Conservation (phyloP, 2,113 vertebrate genomes). For the Ciconia stormi region DNA sequence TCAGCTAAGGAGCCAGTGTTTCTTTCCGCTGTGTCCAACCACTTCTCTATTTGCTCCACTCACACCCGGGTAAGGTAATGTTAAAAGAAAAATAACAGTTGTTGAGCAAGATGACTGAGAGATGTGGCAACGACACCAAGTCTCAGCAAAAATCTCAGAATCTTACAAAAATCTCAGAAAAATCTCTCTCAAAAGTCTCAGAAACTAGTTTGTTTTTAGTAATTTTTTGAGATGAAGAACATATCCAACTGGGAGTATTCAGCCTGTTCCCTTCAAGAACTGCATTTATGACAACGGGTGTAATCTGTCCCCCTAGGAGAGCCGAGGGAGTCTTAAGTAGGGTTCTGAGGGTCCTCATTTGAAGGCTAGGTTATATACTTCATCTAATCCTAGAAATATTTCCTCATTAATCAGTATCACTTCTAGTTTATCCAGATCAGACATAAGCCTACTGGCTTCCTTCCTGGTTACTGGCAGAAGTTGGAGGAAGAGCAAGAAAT, state of each 20-base stretch:
- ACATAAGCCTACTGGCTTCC: not conserved
- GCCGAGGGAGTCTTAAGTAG: not conserved
- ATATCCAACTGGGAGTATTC: not conserved
- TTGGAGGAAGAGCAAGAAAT: not conserved
- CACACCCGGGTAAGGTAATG: not conserved
- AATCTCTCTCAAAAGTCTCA: not conserved
- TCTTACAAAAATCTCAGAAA: not conserved
- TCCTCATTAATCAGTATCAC: not conserved
- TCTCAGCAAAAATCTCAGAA: not conserved
- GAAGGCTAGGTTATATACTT: not conserved
- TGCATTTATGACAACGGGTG: not conserved
- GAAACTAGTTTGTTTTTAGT: not conserved
- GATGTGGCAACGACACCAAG: not conserved
- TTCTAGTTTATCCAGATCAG: conserved; percentile 4
- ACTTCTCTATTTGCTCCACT: not conserved
- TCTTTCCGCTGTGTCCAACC: not conserved
- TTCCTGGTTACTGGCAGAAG: not conserved
- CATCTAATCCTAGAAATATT: not conserved
- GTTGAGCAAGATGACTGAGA: not conserved
- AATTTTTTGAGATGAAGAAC: not conserved
- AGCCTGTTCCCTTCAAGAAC: not conserved
- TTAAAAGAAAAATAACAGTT: not conserved
- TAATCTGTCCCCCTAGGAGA: not conserved
- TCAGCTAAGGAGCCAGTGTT: not conserved
- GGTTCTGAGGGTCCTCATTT: not conserved